Base-by-base conservation (phyloP, 2,888 invertebrate genomes). In the Malthinus flaveolus region DNA sequence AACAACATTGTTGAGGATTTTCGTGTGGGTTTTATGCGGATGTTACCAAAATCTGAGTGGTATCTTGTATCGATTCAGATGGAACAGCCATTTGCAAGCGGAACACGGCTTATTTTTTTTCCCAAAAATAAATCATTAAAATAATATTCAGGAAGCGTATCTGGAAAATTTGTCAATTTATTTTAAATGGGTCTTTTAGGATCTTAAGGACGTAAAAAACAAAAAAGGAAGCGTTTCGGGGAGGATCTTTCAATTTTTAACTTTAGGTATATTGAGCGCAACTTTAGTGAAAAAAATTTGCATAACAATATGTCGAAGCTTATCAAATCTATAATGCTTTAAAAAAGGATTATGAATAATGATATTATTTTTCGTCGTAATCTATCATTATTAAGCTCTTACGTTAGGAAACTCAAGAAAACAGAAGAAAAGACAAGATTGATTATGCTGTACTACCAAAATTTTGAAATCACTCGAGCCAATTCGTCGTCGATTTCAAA, bases 371-470 rank as follows among this genome's bases (percentile, higher is more conserved):
- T 39, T 39, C 39, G 8, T 9, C 11, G 15, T 39, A 39, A 39
- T 39, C 39, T 39, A 39, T 39, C 39, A 39, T 39, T 39, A 39
- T 39, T 39, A 39, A 39, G 39, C 39, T 39, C 15, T 39, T 39
- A 39, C 13, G 13, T 15, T 3, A 39, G 39, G 13, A 39, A 39
- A 39, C 39, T 39, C 13, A 39, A 39, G 39, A 39, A 39, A 39
- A 15, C 39, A 39, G 39, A 15, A 23, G n/a, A 12, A 3, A 39
- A 39, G 39, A 39, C 39, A 39, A 39, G 39, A 39, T 39, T 39
- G 39, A 39, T 39, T 39, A 39, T 3, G n/a, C 5, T 15, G 39
- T 39, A 15, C 39, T 5, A n/a, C 39, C 8, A n/a, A n/a, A 7
- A 39, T 39, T 39, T 15, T 39, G 15, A 15, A 15, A 39, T 39